phyloP scores from a whole-genome alignment of 2,113 vertebrate genomes.

The Lepidothrix coronata region DNA sequence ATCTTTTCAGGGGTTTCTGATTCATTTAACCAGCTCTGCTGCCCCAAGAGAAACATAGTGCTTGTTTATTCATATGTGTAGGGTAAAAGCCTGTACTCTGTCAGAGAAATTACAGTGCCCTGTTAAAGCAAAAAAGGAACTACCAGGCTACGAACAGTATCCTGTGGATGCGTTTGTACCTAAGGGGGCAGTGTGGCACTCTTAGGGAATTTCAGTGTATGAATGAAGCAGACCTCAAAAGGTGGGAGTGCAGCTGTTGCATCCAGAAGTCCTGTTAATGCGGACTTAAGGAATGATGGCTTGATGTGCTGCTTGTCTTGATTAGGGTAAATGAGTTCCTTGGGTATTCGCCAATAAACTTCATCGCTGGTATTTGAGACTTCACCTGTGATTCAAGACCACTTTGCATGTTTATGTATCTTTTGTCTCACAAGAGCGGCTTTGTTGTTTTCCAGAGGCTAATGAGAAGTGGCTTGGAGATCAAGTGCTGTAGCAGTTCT shows the following conservation, averaged over 20 bases:
- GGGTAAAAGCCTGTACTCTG: background rate
- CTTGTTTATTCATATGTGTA: constrained; percentile 62
- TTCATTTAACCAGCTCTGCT: constrained; percentile 69
- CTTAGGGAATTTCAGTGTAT: background rate
- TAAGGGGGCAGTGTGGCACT: constrained; percentile 18
- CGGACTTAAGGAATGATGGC: background rate
- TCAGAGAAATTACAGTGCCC: constrained; percentile 48
- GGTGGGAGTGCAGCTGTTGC: constrained; percentile 2
- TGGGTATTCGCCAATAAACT: constrained; percentile 29
- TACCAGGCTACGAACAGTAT: background rate
- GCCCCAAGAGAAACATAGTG: constrained; percentile 57
- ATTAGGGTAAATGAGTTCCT: constrained; percentile 21
- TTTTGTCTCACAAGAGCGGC: background rate
- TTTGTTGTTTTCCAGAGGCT: background rate
- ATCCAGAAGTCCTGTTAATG: background rate
- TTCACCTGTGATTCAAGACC: background rate
- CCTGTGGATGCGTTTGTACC: background rate
- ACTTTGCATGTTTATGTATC: background rate
- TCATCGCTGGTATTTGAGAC: background rate
- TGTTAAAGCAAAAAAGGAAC: background rate
- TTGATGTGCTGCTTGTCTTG: constrained; percentile 39
- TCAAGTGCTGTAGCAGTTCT: constrained; percentile 20
- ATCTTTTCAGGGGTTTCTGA: constrained; percentile 72
- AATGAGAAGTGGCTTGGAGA: constrained; percentile 45
- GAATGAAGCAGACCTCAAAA: background rate